These are phyloP conservation scores for Agapornis canus DNA, from an alignment of 2,797 vertebrate species.

Conservation along the genomic window DNA sequence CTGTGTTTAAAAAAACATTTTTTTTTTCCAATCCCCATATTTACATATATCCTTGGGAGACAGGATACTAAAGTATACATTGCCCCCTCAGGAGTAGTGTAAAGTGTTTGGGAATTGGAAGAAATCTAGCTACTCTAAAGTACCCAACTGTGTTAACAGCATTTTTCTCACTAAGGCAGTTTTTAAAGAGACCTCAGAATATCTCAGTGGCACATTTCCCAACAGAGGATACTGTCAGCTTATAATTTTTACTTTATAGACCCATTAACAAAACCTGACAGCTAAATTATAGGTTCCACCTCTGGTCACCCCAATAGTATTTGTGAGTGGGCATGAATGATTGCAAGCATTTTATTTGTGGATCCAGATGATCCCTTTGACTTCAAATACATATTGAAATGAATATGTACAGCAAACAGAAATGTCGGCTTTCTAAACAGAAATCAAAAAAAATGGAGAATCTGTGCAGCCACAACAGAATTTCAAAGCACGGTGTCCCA, in stretches of 20 bases:
- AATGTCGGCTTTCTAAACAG: conserved; percentile 13
- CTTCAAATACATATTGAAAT: neutral
- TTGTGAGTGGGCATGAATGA: conserved; percentile 15
- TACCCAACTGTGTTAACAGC: neutral
- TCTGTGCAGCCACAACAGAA: neutral
- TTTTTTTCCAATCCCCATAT: neutral
- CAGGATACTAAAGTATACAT: neutral
- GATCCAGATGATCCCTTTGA: conserved; percentile 16
- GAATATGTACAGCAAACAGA: neutral
- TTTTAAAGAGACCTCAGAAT: conserved; percentile 20
- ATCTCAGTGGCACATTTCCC: neutral
- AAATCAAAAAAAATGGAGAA: neutral
- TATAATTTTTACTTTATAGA: conserved; percentile 56
- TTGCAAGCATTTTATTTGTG: conserved; percentile 3
- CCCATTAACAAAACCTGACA: conserved; percentile 45
- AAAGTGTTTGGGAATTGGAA: neutral
- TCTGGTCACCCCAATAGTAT: neutral
- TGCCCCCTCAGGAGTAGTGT: neutral
- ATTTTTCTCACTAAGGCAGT: neutral
- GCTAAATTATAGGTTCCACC: conserved; percentile 43
- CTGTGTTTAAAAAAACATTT: neutral
- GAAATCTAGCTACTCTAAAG: neutral
- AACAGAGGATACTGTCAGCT: neutral
- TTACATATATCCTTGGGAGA: neutral
- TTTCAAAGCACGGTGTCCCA: neutral